Conservation (phyloP, 2,888 invertebrate genomes). For the Vesta saturnalis region DNA sequence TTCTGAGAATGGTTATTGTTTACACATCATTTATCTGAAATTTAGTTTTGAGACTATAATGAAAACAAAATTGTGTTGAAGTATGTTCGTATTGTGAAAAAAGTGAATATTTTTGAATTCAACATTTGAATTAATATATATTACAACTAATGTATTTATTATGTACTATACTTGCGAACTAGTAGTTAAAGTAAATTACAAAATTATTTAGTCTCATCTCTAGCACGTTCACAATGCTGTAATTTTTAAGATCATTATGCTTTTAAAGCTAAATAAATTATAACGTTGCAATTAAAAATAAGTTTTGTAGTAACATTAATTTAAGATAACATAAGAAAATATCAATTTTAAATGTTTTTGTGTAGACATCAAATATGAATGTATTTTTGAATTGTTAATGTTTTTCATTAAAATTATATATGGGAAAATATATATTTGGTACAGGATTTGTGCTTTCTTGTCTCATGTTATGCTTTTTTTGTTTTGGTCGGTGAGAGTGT, state of each 20-base stretch:
- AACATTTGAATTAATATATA: background rate
- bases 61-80: too few relatives aligned
- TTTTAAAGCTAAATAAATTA: background rate
- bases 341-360: slow-evolving; percentile 16
- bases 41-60: too few relatives aligned
- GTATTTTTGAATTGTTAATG: slow-evolving; percentile 54
- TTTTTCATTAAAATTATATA: slow-evolving; percentile 37
- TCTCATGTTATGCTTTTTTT: slow-evolving; percentile 8
- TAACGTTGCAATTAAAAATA: background rate
- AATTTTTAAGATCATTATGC: background rate
- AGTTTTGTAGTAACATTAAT: background rate
- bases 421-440: slow-evolving; percentile 40
- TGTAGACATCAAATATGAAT: slow-evolving; percentile 47
- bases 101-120: too few relatives aligned
- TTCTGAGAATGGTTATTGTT: too few relatives aligned
- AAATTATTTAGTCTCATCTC: background rate
- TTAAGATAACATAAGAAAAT: background rate
- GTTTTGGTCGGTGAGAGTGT: background rate
- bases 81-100: too few relatives aligned
- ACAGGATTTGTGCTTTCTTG: slow-evolving; percentile 25
- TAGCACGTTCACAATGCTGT: background rate
- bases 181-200: background rate
- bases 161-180: too few relatives aligned
- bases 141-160: background rate
- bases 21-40: too few relatives aligned